Conservation (phyloP, 2,888 invertebrate genomes). For the Drosophila quinaria region DNA sequence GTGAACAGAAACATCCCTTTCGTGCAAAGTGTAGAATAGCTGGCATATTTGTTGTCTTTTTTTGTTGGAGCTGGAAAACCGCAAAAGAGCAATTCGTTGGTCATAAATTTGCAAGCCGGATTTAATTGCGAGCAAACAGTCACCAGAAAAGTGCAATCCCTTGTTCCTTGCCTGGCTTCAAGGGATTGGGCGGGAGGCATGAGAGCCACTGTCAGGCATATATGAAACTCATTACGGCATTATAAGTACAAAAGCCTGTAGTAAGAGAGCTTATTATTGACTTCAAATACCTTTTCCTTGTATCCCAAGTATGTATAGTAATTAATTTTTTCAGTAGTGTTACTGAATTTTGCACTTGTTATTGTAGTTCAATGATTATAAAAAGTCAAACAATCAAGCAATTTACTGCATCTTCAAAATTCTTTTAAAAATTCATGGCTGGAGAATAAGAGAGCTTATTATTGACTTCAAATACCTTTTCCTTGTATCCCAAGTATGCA, state of each 20-base stretch:
- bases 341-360: too few species aligned
- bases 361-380: too few species aligned
- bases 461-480: too few species aligned
- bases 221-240: conserved; percentile 56
- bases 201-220: conserved; percentile 28
- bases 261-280: conserved; percentile 26
- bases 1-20: conserved; percentile 23
- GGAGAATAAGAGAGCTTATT: too few species aligned
- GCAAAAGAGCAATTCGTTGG: conserved; percentile 75
- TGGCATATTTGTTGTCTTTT: conserved; percentile 54
- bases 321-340: too few species aligned
- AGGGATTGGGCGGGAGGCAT: not conserved
- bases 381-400: too few species aligned
- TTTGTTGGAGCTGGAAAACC: conserved; percentile 44
- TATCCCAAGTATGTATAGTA: not conserved
- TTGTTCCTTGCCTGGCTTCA: conserved; percentile 35
- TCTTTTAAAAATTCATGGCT: too few species aligned
- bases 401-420: too few species aligned
- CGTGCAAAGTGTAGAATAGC: conserved; percentile 28
- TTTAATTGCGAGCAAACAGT: conserved; percentile 76
- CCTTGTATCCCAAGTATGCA: too few species aligned
- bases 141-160: conserved; percentile 54
- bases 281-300: conserved; percentile 23
- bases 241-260: conserved; percentile 36
- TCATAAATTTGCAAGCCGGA: conserved; percentile 82